These are phyloP conservation scores for Odontomachus brunneus DNA, from an alignment of 1,140 invertebrate species.

Conservation along the genomic window DNA sequence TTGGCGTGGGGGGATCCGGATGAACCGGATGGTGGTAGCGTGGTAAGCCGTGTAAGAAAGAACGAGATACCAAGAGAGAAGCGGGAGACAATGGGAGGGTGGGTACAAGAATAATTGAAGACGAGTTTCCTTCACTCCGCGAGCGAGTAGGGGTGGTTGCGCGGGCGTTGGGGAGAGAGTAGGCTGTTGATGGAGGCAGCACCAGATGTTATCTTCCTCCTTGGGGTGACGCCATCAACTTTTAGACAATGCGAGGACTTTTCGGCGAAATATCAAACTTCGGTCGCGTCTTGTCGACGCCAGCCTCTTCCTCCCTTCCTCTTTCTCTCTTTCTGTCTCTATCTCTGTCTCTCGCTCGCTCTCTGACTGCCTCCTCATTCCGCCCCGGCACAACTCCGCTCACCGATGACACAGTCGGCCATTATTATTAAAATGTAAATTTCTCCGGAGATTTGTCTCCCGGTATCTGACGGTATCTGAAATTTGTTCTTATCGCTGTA, in stretches of 20 bases:
- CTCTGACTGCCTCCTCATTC: background rate
- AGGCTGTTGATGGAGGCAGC: conserved; percentile 83
- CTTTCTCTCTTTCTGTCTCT: background rate
- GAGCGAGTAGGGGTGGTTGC: conserved; percentile 75
- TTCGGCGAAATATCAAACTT: conserved; percentile 84
- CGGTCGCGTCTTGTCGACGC: conserved; percentile 74
- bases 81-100: conserved; percentile 67
- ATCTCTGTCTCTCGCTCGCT: background rate
- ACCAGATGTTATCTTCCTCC: conserved; percentile 84
- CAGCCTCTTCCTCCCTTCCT: conserved; percentile 38
- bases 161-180: conserved; percentile 69
- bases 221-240: conserved; percentile 84
- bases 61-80: conserved; percentile 60
- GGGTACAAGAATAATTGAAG: conserved; percentile 84
- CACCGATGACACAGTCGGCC: conserved; percentile 45
- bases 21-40: conserved; percentile 80
- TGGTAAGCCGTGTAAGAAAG: conserved; percentile 75
- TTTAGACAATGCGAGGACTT: conserved; percentile 84
- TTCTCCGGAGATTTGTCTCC: conserved; percentile 63
- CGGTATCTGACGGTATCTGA: conserved; percentile 31
- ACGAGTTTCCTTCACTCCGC: conserved; percentile 81
- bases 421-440: conserved; percentile 78
- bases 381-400: conserved; percentile 15
- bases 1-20: conserved; percentile 39
- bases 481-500: conserved; percentile 55